phyloP scores from a whole-genome alignment of 2,888 invertebrate genomes.

The Pachycephus smyrnensis region DNA sequence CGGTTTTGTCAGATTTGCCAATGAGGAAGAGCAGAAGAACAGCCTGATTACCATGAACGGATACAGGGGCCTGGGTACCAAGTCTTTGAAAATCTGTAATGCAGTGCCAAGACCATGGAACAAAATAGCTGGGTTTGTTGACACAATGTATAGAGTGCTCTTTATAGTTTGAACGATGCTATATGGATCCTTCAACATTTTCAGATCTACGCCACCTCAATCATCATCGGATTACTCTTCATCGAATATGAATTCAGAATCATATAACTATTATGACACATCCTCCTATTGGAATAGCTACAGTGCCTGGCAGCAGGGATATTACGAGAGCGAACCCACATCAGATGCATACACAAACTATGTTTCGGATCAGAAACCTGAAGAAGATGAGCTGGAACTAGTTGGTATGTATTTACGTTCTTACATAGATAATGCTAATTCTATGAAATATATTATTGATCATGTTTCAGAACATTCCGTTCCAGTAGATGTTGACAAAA shows the following conservation, averaged over 20 bases:
- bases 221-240: constrained; percentile 61
- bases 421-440: not conserved
- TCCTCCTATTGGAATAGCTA: constrained; percentile 91
- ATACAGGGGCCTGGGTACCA: constrained; percentile 87
- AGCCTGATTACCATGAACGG: constrained; percentile 95
- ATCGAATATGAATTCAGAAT: constrained; percentile 56
- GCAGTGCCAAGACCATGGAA: constrained; percentile 86
- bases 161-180: not conserved
- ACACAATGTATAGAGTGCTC: not conserved
- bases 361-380: constrained; percentile 62
- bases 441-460: constrained; percentile 16
- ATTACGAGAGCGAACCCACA: constrained; percentile 72
- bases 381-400: constrained; percentile 78
- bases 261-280: constrained; percentile 81
- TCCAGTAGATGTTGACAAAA: constrained; percentile 78
- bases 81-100: constrained; percentile 91
- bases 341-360: constrained; percentile 70
- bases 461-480: constrained; percentile 78
- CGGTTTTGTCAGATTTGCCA: constrained; percentile 94
- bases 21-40: constrained; percentile 93
- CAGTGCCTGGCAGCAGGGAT: constrained; percentile 81
- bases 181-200: constrained; percentile 8
- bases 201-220: constrained; percentile 74
- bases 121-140: constrained; percentile 57
- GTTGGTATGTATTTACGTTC: constrained; percentile 71